Base-by-base conservation (phyloP, 2,113 vertebrate genomes). In the Heloderma charlesbogerti region DNA sequence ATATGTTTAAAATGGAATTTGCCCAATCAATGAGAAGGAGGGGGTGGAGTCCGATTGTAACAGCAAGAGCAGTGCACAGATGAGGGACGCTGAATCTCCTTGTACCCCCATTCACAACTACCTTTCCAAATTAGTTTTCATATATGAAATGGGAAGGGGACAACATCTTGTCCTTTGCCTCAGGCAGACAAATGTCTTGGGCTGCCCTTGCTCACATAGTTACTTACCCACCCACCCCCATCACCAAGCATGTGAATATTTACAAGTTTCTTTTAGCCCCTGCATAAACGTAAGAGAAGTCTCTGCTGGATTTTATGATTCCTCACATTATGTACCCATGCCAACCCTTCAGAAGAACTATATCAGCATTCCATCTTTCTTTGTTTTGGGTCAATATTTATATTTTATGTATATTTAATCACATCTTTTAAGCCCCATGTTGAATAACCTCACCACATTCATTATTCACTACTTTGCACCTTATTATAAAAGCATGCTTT, bases 361-460 rank as follows among this genome's bases (percentile, higher is more conserved):
- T 57, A 45, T 82, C 79, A 60, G 27, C 79, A 83, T 80, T 48
- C 79, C 57, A 48, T 67, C 37, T 8, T 15, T 78, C 15, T 60
- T 31, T 63, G 34, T 31, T 60, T 40, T 72, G n/a, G 45, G 77
- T 37, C 48, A 37, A 48, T 77, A 66, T 85, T 85, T 85, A 75
- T n/a, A 69, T 90, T 67, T 54, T 45, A 43, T 25, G 34, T 10
- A 22, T 74, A 6, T 85, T 78, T 93, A 90, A 22, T 83, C 79
- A 81, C 9, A n/a, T 27, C 90, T 45, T 86, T 29, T 4, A 66
- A 91, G 54, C 29, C 81, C 94, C 6, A 0, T 5, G 67, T 94
- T 94, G 93, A 20, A 40, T 88, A 45, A 89, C 51, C 48, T 69
- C 60, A 29, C 66, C 60, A 82, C 29, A 13, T 0, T 93, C 34